Conservation (phyloP, 2,797 vertebrate species). For the Tiaroga cobitis region DNA sequence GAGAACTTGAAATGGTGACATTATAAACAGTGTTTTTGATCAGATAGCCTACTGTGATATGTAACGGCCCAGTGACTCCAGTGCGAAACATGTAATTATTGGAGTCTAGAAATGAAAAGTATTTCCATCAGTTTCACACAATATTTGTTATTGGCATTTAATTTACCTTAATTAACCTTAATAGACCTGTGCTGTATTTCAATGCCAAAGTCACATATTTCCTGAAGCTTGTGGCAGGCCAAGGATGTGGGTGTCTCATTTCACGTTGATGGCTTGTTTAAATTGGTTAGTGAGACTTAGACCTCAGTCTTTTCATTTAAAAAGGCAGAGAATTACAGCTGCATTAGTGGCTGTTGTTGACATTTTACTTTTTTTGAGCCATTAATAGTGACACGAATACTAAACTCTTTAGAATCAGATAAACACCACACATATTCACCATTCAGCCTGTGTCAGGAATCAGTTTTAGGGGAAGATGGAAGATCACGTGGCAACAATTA, state of each 20-base stretch:
- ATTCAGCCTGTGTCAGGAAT: slow-evolving; percentile 11
- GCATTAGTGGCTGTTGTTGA: slow-evolving; percentile 36
- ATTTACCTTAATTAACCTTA: slow-evolving; percentile 62
- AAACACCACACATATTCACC: neutral
- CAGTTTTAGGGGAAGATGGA: neutral
- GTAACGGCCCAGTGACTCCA: slow-evolving; percentile 15
- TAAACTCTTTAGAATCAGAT: slow-evolving; percentile 9
- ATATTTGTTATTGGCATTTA: slow-evolving; percentile 45
- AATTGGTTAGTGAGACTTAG: slow-evolving; percentile 15
- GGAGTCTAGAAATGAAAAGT: slow-evolving; percentile 42
- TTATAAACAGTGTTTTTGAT: slow-evolving; percentile 36
- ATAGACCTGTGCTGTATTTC: slow-evolving; percentile 34
- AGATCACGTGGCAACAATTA: slow-evolving; percentile 26
- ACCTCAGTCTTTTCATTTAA: slow-evolving; percentile 22
- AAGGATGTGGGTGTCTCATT: slow-evolving; percentile 41
- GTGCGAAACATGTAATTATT: slow-evolving; percentile 41
- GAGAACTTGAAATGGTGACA: slow-evolving; percentile 11
- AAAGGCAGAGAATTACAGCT: slow-evolving; percentile 3
- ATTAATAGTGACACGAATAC: slow-evolving; percentile 30
- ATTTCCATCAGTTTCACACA: slow-evolving; percentile 55
- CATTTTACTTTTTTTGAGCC: slow-evolving; percentile 28
- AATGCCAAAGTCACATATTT: slow-evolving; percentile 39
- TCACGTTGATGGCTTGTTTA: slow-evolving; percentile 27
- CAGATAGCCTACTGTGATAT: slow-evolving; percentile 20
- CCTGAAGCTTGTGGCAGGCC: slow-evolving; percentile 43